These are phyloP conservation scores for Zaprionus bogoriensis DNA, from an alignment of 2,888 invertebrate genomes.

Conservation along the genomic window DNA sequence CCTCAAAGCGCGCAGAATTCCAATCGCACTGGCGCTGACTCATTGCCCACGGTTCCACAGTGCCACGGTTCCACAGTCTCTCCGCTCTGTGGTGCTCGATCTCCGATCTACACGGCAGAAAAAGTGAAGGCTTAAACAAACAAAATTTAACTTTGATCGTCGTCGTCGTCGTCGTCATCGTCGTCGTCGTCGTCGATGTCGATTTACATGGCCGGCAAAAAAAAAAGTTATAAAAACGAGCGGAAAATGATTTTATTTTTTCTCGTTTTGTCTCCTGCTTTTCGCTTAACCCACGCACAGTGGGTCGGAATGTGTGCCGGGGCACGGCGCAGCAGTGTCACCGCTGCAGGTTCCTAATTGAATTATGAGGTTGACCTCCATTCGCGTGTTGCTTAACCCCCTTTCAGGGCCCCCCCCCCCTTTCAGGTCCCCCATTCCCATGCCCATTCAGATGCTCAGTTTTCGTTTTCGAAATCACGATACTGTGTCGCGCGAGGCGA, in stretches of 20 bases:
- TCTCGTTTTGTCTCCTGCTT: slow-evolving; percentile 4
- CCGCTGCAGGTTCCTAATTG: slow-evolving; percentile 75
- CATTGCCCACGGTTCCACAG: slow-evolving; percentile 48
- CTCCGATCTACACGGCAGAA: slow-evolving; percentile 30
- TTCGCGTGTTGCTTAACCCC: slow-evolving; percentile 55
- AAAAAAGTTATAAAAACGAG: slow-evolving; percentile 16
- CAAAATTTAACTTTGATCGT: slow-evolving; percentile 55
- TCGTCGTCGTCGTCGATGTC: slow-evolving; percentile 43
- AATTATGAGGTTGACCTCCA: slow-evolving; percentile 77
- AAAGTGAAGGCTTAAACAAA: slow-evolving; percentile 71
- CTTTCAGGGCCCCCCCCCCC: background rate
- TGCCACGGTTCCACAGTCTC: slow-evolving; percentile 19
- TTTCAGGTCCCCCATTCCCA: background rate
- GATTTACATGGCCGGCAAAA: slow-evolving; percentile 58
- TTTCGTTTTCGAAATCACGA: slow-evolving; percentile 70
- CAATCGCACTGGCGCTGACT: slow-evolving; percentile 66
- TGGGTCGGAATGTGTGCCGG: slow-evolving; percentile 55
- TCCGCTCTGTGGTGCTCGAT: slow-evolving; percentile 7
- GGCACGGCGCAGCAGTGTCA: slow-evolving; percentile 45
- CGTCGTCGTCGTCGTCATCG: background rate
- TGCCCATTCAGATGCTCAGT: too few species aligned
- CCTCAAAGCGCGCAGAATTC: slow-evolving; percentile 78
- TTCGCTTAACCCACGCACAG: slow-evolving; percentile 63
- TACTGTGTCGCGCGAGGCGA: slow-evolving; percentile 62
- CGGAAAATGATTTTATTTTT: slow-evolving; percentile 41